Evolutionary conservation across 64 coral and sea anemone genomes (phyloP).

Genomic region (Anthopleura sola): DNA sequence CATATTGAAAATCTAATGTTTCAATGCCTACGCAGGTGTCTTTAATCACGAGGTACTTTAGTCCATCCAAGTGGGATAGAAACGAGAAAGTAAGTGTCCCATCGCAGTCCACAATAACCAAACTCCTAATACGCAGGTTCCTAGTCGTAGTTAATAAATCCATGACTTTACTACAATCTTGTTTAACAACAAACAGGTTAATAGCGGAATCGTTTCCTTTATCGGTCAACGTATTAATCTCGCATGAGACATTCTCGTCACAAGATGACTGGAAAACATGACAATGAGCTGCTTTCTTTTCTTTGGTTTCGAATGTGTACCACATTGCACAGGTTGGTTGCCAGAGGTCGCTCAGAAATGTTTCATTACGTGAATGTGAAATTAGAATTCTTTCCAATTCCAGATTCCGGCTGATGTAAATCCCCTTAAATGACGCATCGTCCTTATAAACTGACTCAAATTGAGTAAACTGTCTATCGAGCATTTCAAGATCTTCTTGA

Average conservation of each 20-base stretch:
- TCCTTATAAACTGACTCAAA: not conserved
- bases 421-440: not conserved
- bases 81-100: constrained; percentile 18
- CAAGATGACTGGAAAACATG: not conserved
- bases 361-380: not conserved
- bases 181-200: not conserved
- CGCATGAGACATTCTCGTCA: too few species aligned
- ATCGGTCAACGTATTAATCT: too few species aligned
- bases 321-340: not conserved
- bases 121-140: constrained; percentile 1
- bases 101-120: constrained; percentile 12
- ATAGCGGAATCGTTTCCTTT: too few species aligned
- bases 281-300: not conserved
- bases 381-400: not conserved
- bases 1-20: not conserved
- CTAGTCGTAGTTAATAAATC: not conserved
- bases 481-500: not conserved
- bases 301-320: not conserved
- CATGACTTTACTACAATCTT: not conserved
- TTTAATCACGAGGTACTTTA: constrained; percentile 8
- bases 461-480: not conserved
- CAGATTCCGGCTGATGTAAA: not conserved
- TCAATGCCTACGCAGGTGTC: constrained; percentile 5
- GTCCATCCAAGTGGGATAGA: not conserved
- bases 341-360: not conserved